Base-by-base conservation (phyloP, 2,888 invertebrate species). In the Meiosimyza decipiens region DNA sequence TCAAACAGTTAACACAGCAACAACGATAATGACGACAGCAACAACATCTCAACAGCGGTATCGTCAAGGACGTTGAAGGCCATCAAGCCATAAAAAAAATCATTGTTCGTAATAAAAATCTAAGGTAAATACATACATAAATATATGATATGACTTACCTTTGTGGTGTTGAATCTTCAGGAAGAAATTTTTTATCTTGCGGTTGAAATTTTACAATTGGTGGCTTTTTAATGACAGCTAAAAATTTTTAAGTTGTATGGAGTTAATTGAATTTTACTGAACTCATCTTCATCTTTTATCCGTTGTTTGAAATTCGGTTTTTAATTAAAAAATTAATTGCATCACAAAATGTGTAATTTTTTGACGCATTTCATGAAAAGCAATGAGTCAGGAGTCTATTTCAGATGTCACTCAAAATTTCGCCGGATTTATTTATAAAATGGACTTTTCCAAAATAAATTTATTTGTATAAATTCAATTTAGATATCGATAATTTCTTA, bases 11-110 rank as follows among this genome's bases (percentile, higher is more conserved):
- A 68, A 11, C 28, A 70, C 50, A 55, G 33, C 52, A 60, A 64
- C 64, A 68, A 33, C 28, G 28, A 28, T 22, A 52, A 22, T 57
- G 49, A 55, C 70, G 70, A 50, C 54, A 55, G 55, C 70, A 65
- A 51, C 57, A 65, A 57, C 51, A 67, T 11, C 13, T 5, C 49
- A 22, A 50, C 59, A 55, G 40, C 18, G 22, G 52, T 4, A 74
- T 71, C 74, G 74, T 76, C 78, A 78, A 78, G 78, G 78, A 78
- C 77, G 76, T 77, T 77, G 76, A 78, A 78, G 78, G 78, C 78
- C 78, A 78, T 76, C 62, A 16, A 59, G 1, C 59, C 2, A 16
- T 18, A 22, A 16, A 60, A 60, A 22, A 28, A 28, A 60, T 22
- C 9, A 54, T 3, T 54, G 13, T 15, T 54, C n/a, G 15, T 54